A percentile compares a stretch with the other conserved stretches of the same genome.
Conservation (phyloP, 1,140 invertebrate species). For the Drosophila tristis region DNA sequence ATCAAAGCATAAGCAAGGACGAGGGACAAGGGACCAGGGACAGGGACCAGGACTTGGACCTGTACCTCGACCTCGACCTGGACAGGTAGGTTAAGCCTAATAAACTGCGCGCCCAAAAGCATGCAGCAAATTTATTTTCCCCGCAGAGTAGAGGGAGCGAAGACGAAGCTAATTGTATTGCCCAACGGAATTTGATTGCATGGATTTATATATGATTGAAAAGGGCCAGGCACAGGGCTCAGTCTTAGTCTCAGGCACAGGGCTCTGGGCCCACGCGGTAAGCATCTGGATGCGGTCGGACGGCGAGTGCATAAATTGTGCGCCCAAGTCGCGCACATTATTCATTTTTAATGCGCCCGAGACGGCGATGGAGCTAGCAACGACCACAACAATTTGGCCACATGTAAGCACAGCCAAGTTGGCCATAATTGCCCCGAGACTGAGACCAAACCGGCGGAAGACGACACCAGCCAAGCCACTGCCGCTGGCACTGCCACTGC, state of each 20-base stretch:
- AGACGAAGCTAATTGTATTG: constrained; percentile 74
- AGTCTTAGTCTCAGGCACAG: constrained; percentile 4
- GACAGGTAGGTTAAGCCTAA: constrained; percentile 68
- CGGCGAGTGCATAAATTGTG: constrained; percentile 73
- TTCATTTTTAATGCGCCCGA: constrained; percentile 80
- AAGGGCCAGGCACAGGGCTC: constrained; percentile 51
- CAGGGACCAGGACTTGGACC: background rate
- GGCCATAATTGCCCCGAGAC: constrained; percentile 72
- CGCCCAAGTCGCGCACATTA: constrained; percentile 72
- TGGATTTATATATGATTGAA: constrained; percentile 80
- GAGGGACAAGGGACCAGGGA: background rate
- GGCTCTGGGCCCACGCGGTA: constrained; percentile 9
- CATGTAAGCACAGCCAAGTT: constrained; percentile 78
- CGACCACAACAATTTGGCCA: constrained; percentile 81
- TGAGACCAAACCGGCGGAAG: constrained; percentile 37
- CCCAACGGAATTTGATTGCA: constrained; percentile 73
- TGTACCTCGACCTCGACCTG: constrained; percentile 1
- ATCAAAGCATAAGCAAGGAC: constrained; percentile 70
- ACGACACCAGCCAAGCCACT: constrained; percentile 50
- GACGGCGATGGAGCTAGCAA: constrained; percentile 35
- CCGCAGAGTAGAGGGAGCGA: constrained; percentile 10
- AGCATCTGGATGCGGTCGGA: constrained; percentile 45
- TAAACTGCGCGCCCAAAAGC: constrained; percentile 74
- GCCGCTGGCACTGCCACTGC: too few species aligned
- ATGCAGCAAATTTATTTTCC: constrained; percentile 50